Evolutionary conservation across 1,140 invertebrate genomes (phyloP).

Genomic region (Coboldia fuscipes): DNA sequence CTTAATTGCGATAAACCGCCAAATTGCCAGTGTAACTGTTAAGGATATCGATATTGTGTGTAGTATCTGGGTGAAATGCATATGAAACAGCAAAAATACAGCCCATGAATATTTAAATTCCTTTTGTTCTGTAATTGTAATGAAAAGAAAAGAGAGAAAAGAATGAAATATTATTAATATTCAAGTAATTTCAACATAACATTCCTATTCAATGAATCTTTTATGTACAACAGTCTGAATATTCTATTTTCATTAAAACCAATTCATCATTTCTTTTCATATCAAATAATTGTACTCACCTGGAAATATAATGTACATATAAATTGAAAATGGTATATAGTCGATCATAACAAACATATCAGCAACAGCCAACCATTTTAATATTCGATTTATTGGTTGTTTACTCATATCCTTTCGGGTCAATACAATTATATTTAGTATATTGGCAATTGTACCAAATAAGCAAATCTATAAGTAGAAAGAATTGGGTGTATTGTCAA

Average conservation of each 20-base stretch:
- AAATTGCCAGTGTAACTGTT: slow-evolving; percentile 56
- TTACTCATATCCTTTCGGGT: slow-evolving; percentile 73
- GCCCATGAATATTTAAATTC: slow-evolving; percentile 42
- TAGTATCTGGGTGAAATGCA: slow-evolving; percentile 54
- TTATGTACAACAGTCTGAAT: not conserved
- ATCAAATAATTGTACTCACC: slow-evolving; percentile 8
- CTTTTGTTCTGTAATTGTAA: slow-evolving; percentile 18
- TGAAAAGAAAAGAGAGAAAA: not conserved
- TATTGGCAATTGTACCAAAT: slow-evolving; percentile 80
- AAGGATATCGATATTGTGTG: slow-evolving; percentile 78
- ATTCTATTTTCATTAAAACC: not conserved
- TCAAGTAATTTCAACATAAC: not conserved
- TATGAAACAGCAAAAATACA: slow-evolving; percentile 53
- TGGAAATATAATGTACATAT: slow-evolving; percentile 38
- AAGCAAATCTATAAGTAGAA: slow-evolving; percentile 43
- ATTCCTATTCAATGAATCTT: too few species aligned
- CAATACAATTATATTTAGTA: slow-evolving; percentile 85
- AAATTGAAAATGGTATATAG: slow-evolving; percentile 67
- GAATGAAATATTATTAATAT: not conserved
- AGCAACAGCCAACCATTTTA: slow-evolving; percentile 77
- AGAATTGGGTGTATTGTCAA: too few species aligned
- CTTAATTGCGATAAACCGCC: slow-evolving; percentile 21
- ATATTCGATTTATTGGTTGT: slow-evolving; percentile 64
- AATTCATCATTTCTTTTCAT: not conserved
- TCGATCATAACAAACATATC: slow-evolving; percentile 84